A percentile compares a stretch with the other conserved stretches of the same genome.
These are phyloP conservation scores for Dipodomys stephensi DNA, from an alignment of 2,113 vertebrate species.

Conservation along the genomic window DNA sequence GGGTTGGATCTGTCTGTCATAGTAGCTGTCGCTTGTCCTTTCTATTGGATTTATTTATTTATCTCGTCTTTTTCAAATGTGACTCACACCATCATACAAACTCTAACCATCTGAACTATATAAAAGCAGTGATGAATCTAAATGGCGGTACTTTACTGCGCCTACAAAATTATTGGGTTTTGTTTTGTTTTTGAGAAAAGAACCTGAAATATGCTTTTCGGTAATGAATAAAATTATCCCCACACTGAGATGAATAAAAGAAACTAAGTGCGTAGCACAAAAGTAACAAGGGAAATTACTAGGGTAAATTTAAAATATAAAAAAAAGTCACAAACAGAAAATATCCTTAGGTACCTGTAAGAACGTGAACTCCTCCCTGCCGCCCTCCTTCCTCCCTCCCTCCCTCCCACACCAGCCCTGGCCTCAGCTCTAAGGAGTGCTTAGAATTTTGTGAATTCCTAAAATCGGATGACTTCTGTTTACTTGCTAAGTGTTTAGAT, in stretches of 20 bases:
- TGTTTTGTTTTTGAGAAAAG: neutral
- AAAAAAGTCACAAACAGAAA: conserved; percentile 44
- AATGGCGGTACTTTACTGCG: conserved; percentile 9
- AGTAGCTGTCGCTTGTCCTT: conserved; percentile 55
- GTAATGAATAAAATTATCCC: conserved; percentile 55
- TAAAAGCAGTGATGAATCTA: neutral
- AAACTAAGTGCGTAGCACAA: conserved; percentile 51
- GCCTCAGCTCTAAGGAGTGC: neutral
- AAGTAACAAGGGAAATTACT: conserved; percentile 64
- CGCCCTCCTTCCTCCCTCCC: too few species aligned
- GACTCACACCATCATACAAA: conserved; percentile 3
- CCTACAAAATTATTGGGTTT: neutral
- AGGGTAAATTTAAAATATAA: conserved; percentile 53
- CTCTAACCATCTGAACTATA: conserved; percentile 45
- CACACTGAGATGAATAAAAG: conserved; percentile 55
- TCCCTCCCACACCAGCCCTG: neutral
- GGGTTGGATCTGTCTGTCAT: neutral
- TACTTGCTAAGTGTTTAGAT: neutral
- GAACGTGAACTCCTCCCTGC: neutral
- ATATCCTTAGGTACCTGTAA: neutral
- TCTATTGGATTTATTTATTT: conserved; percentile 62
- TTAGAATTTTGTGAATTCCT: neutral
- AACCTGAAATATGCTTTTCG: conserved; percentile 65
- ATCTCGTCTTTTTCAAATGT: conserved; percentile 64
- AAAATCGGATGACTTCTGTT: neutral